These are phyloP conservation scores for Hylia prasina DNA, from an alignment of 2,113 vertebrate genomes.

Conservation along the genomic window DNA sequence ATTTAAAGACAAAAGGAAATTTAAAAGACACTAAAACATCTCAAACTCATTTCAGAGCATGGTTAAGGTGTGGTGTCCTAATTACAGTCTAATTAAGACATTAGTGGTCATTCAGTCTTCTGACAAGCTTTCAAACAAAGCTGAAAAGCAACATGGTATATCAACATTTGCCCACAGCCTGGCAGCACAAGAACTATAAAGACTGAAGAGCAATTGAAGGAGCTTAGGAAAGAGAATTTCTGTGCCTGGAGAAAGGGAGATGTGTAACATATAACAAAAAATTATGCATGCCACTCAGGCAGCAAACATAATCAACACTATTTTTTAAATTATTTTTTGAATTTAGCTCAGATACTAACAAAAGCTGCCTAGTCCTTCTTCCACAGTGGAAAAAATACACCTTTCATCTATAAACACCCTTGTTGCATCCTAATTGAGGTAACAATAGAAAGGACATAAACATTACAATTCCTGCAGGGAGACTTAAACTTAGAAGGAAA, in stretches of 20 bases:
- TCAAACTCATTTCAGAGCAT: background rate
- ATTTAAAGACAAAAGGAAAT: background rate
- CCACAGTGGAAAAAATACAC: background rate
- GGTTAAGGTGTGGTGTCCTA: background rate
- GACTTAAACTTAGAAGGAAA: background rate
- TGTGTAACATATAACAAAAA: background rate
- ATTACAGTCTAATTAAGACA: background rate
- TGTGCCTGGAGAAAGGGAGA: background rate
- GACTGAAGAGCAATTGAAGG: background rate
- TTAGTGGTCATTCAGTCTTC: background rate
- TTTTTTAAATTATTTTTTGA: background rate
- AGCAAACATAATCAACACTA: background rate
- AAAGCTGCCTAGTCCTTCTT: background rate
- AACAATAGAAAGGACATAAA: background rate
- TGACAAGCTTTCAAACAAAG: background rate
- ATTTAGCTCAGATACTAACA: background rate
- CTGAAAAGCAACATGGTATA: background rate
- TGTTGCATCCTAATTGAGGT: background rate
- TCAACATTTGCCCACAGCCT: background rate
- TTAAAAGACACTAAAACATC: background rate
- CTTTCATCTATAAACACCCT: background rate
- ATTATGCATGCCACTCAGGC: background rate
- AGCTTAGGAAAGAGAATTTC: background rate
- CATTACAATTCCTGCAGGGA: background rate
- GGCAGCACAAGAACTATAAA: background rate